Evolutionary conservation across 2,113 vertebrate species (phyloP), one percentile per base, ranked within the genome.

Genomic region (Podarcis cretensis): DNA sequence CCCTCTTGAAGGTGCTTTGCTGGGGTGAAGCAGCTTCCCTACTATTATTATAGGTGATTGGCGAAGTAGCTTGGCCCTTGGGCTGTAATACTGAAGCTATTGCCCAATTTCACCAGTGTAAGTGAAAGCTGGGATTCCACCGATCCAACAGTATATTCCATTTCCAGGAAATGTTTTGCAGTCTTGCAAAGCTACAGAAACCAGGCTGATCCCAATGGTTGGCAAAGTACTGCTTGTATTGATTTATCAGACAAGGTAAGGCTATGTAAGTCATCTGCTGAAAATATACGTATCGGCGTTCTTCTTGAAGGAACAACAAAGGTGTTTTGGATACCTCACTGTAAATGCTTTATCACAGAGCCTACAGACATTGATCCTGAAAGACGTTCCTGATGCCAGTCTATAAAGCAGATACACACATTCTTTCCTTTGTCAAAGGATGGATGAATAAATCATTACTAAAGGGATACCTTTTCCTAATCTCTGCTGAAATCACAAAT

Each of bases 221-320:
- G 48, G 76, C 91, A 92, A 93, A 96, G 40, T 65, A 90, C 65
- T 27, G 66, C 86, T 93, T 87, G 84, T 85, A 89, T 93, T 95
- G 87, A 94, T 95, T 96, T 95, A 2, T 3, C 48, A 87, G 85
- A 83, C 87, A 92, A 85, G 80, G 91, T 88, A 48, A 93, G 86
- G 88, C 35, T 75, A 81, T 85, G 90, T 88, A 65, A 93, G 85
- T 92, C 83, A 93, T 94, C 88, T 78, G 91, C 95, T 95, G 85
- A 82, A 92, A 90, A 3, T 3, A 35, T 88, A 86, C 40, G 90
- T 94, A 57, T 21, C 89, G 68, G 84, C 32, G 73, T 21, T 10
- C 18, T 65, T 92, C 54, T 54, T 81, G 68, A 90, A 88, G 82
- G 68, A 35, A 48, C 77, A 59, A 30, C 27, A 78, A 21, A 86